A percentile compares a stretch with the other conserved stretches of the same genome.
Conservation (phyloP, 2,113 vertebrate genomes). For the Geothlypis trichas region DNA sequence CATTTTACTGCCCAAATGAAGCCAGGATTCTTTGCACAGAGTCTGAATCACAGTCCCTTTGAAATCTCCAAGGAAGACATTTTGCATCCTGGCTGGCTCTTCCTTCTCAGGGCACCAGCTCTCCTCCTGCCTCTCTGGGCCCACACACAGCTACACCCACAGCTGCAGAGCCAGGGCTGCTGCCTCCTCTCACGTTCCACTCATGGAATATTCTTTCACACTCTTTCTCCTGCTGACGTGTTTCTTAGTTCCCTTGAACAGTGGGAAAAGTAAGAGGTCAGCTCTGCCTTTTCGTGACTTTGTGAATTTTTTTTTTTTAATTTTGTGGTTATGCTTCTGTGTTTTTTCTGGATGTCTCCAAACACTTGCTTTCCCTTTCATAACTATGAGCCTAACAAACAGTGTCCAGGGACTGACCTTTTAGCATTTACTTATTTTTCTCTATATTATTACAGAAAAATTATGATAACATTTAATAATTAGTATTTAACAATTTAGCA, state of each 20-base stretch:
- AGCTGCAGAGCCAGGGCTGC: not conserved
- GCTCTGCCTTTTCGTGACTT: not conserved
- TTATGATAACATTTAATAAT: no score
- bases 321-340: not conserved
- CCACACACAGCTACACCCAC: not conserved
- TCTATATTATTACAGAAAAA: not conserved
- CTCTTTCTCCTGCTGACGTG: rapidly evolving
- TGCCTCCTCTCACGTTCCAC: not conserved
- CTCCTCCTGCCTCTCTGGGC: not conserved
- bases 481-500: no score
- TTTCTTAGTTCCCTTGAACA: not conserved
- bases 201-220: not conserved
- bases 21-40: rapidly evolving
- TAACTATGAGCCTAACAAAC: not conserved
- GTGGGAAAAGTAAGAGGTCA: not conserved
- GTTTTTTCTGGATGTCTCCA: not conserved
- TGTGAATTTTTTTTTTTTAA: not conserved
- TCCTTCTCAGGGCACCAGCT: not conserved
- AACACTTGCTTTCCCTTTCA: not conserved
- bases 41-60: not conserved
- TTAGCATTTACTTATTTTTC: not conserved
- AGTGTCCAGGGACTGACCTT: not conserved
- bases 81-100: not conserved
- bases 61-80: not conserved
- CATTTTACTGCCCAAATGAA: not conserved